Base-by-base conservation (phyloP, 2,113 vertebrate genomes). In the Dromas ardeola region DNA sequence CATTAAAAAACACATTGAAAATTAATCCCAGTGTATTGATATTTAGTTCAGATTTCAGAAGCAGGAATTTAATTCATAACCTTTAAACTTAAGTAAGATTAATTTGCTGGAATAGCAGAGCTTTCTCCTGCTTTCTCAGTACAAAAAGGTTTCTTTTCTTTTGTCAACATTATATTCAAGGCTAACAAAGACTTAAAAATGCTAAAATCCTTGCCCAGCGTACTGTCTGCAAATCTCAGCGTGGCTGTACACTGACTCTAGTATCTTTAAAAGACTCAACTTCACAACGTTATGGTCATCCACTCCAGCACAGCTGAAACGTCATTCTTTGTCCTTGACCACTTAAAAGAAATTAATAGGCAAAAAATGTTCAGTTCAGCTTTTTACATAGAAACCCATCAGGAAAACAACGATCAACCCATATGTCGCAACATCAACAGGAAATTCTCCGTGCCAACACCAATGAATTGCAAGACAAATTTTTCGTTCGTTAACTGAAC, bases 21-120 rank as follows among this genome's bases (percentile, higher is more conserved):
- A 73, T 56, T 43, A 92, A 90, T 62, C 45, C 71, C 50, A 30
- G 11, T 6, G 38, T 71, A 59, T 11, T 50, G 42, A 86, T 80
- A 87, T 40, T 52, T 65, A 23, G 49, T 70, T 55, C 7, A 4
- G 56, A 58, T 47, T 69, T 52, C 74, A 66, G 88, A 55, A 85
- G 55, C 27, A 62, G 62, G 47, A 82, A 67, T 77, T 86, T 50
- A 89, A 82, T 69, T 73, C 43, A 63, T 29, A 93, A 94, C 69
- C 91, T 96, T 94, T 90, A 87, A 90, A 49, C 63, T 81, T 62
- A 62, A 58, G 19, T 47, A 49, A 89, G 91, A 90, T 87, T 74
- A 87, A 92, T 42, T 52, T n/a, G 49, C 34, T 70, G 70, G 76
- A 62, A 42, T 17, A 89, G 85, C 84, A 76, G 52, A 82, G 47